Evolutionary conservation across 30 jellyfish, hydroid and myxozoan species (phyloP), one percentile per base, ranked within the genome.

Genomic region (Aurelia aurita): DNA sequence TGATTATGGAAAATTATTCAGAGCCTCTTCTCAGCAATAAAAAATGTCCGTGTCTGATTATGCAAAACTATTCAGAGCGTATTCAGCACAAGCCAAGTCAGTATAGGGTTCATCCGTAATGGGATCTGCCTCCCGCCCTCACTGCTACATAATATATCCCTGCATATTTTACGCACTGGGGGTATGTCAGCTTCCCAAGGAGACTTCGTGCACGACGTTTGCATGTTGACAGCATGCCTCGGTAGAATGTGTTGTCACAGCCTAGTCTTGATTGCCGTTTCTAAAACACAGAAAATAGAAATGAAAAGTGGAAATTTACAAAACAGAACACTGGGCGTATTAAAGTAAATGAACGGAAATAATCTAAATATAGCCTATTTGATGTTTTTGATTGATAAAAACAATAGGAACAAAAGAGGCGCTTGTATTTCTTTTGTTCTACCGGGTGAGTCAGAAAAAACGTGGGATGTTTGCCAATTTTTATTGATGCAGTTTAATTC

Each of bases 221-320:
- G 69, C 88, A 77, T 9, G 22, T 32, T 15, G 25, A 31, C 59
- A 31, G 44, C 88, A 77, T 77, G 79, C 45, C 31, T 29, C 53
- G 39, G 6, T 26, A 65, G 79, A 77, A 77, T 7, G 0, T 45
- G n/a, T 43, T 77, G 79, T 77, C 88, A 43, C 88, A 77, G 44
- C 70, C 60, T 20, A 55, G 62, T 22, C 88, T 59, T 23, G 88
- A 58, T 21, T n/a, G 16, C 5, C 79, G 80, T 60, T 77, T 77
- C 88, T 77, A 67, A 23, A 72, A 23, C 1, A 72, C n/a, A n/a
- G 67, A 7, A 70, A 3, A 51, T 8, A 9, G 45, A 49, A 12
- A 49, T 49, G 12, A 49, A 18, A 12, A 10, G 18, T 10, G 12
- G 18, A 49, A 49, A 49, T 18, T 10, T 49, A 12, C 61, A 58